These are phyloP conservation scores for Helicolenus hilgendorfi DNA, from an alignment of 2,797 vertebrate genomes.

Conservation along the genomic window DNA sequence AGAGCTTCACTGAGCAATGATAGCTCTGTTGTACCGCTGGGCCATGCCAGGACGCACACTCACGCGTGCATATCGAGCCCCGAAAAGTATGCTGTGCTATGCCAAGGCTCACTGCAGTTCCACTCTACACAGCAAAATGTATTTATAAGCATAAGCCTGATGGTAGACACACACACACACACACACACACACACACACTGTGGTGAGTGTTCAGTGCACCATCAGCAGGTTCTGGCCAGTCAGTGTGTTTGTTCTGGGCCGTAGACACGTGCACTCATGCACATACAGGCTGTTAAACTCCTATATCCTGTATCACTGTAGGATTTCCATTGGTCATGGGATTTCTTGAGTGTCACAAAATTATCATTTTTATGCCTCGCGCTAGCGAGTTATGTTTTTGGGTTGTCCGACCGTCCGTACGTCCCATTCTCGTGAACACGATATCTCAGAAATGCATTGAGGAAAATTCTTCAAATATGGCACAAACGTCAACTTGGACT, in stretches of 20 bases:
- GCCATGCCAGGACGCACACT: conserved; percentile 58
- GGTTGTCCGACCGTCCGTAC: too few relatives aligned
- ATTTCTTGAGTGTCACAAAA: conserved; percentile 3
- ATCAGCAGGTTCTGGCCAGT: conserved; percentile 85
- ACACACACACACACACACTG: conserved; percentile 2
- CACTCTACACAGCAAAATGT: conserved; percentile 90
- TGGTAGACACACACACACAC: conserved; percentile 49
- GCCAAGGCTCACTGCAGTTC: conserved; percentile 85
- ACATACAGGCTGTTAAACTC: conserved; percentile 7
- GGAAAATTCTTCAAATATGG: too few relatives aligned
- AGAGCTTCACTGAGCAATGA: conserved; percentile 18
- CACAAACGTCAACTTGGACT: too few relatives aligned
- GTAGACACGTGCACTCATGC: conserved; percentile 46
- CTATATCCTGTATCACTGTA: neutral
- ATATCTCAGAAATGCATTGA: too few relatives aligned
- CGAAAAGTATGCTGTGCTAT: conserved; percentile 68
- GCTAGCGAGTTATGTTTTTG: too few relatives aligned
- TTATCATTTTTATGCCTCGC: too few relatives aligned
- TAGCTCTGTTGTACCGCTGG: conserved; percentile 26
- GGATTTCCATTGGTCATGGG: conserved; percentile 11
- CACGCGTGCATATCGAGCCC: conserved; percentile 61
- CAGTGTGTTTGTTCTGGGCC: conserved; percentile 81
- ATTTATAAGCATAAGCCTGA: conserved; percentile 89
- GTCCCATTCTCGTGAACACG: too few relatives aligned
- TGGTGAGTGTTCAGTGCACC: conserved; percentile 69